Conservation (phyloP, 2,113 vertebrate genomes). For the Pomatostomus ruficeps region DNA sequence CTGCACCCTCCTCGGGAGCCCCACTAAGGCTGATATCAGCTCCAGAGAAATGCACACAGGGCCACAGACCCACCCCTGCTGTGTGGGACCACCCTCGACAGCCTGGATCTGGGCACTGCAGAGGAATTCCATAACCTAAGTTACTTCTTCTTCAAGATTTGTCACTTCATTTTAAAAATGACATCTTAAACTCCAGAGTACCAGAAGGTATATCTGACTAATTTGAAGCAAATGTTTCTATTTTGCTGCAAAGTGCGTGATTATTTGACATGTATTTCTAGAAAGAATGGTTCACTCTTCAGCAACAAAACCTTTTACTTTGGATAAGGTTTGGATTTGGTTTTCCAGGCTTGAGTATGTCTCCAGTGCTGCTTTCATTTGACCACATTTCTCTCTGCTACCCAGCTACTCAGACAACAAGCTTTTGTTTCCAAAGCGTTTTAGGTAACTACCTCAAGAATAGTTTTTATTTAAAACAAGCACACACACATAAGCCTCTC, state of each 20-base stretch:
- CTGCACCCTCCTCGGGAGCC: neutral
- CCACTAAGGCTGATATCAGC: neutral
- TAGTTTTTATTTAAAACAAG: neutral
- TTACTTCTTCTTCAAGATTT: neutral
- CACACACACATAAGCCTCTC: neutral
- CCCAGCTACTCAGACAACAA: neutral
- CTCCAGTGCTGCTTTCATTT: neutral
- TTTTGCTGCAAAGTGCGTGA: neutral
- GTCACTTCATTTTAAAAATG: neutral
- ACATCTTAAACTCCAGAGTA: neutral
- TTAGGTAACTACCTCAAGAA: neutral
- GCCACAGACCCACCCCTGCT: neutral
- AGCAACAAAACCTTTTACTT: neutral
- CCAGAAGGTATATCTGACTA: neutral
- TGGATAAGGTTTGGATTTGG: neutral
- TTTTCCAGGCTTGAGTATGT: neutral
- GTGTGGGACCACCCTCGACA: fast-evolving
- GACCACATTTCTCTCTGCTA: neutral
- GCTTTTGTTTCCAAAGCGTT: neutral
- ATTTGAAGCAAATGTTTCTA: neutral
- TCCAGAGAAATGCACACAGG: neutral
- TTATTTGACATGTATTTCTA: neutral
- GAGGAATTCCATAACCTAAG: neutral
- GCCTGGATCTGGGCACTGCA: neutral
- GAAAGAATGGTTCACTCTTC: neutral